Evolutionary conservation across 1,140 invertebrate species (phyloP), one percentile per base, ranked within the genome.

Genomic region (Asobara japonica): DNA sequence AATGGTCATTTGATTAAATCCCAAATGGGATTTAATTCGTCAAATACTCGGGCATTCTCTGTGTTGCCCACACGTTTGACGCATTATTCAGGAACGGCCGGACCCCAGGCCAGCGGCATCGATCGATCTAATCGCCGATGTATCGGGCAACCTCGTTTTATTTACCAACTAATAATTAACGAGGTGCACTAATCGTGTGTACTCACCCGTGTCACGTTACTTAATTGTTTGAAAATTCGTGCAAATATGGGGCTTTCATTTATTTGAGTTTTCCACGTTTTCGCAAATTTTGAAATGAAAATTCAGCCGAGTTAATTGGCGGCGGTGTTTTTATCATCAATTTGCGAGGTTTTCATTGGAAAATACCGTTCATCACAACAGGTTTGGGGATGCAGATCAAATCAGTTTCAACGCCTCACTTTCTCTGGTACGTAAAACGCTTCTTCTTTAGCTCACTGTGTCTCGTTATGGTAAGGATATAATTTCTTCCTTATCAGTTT

Each of bases 161-260:
- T 72, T 72, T 66, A 72, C 70, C 62, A 48, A 48, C n/a, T 64
- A 72, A 72, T 66, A 66, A 72, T 72, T 56, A 72, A 66, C 61
- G 70, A 64, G 60, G 41, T 31, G 36, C 64, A 65, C 56, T 31
- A 30, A 65, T 61, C 69, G 61, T 48, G 36, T 30, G 30, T 45
- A 45, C n/a, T 45, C 41, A 45, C 11, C 18, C 41, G 41, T 16
- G 41, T 45, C 41, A 45, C 41, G 41, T 45, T 45, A 45, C 41
- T 45, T 45, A 45, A 45, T 45, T 45, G 41, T 45, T 45, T 45
- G 41, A 45, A 45, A 45, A 45, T 45, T 45, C 41, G 41, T n/a
- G 5, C n/a, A 45, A 45, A 45, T 45, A 16, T 18, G 41, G 41
- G 18, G 41, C n/a, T 13, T 45, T 5, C 5, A 45, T 45, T 45